Percentiles rank a stretch among this genome's conserved stretches.
These are phyloP conservation scores for Serrognathus titanus DNA, from an alignment of 2,888 invertebrate species.

Conservation along the genomic window DNA sequence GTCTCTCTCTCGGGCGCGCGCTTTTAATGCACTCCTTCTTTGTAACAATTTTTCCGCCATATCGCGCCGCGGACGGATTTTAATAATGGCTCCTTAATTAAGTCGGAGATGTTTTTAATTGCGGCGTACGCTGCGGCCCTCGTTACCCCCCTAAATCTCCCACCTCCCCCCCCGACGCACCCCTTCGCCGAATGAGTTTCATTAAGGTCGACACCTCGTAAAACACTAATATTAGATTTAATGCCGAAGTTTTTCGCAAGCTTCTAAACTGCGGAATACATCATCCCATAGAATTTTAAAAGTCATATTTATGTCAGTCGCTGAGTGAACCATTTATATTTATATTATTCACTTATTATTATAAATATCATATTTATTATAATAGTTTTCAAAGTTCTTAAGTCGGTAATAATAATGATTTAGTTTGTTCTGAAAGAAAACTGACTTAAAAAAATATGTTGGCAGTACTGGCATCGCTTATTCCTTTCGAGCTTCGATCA, in stretches of 20 bases:
- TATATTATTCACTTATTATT: too few species aligned
- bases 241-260: background rate
- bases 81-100: conserved; percentile 50
- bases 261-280: too few species aligned
- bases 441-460: too few species aligned
- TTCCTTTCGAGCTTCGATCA: too few species aligned
- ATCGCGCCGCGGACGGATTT: conserved; percentile 42
- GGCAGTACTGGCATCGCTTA: too few species aligned
- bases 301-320: too few species aligned
- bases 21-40: conserved; percentile 18
- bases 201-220: conserved; percentile 48
- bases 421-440: too few species aligned
- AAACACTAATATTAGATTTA: conserved; percentile 44
- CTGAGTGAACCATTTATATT: too few species aligned
- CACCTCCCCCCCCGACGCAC: conserved; percentile 18
- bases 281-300: too few species aligned
- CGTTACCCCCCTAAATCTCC: conserved; percentile 37
- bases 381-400: too few species aligned
- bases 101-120: conserved; percentile 50
- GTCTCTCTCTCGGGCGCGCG: conserved; percentile 13
- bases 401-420: too few species aligned
- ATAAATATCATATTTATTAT: too few species aligned
- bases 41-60: conserved; percentile 36
- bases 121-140: conserved; percentile 42
- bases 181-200: conserved; percentile 42